A percentile compares a stretch with the other conserved stretches of the same genome.
Conservation (phyloP, 2,797 vertebrate species). For the Chloroceryle amazona region DNA sequence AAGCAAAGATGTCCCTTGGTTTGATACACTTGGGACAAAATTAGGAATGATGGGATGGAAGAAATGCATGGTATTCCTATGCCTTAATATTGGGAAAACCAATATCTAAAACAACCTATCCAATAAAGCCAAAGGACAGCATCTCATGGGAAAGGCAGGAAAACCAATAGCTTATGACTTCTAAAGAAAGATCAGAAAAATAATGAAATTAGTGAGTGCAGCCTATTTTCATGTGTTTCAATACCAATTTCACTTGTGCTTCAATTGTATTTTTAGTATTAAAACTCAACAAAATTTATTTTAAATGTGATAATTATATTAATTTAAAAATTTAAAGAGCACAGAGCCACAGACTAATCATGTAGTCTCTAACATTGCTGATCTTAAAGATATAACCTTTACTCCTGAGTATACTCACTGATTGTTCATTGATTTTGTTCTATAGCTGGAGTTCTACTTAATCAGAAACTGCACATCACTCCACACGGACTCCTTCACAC, state of each 20-base stretch:
- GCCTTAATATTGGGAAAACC: neutral
- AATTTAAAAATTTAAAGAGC: constrained; percentile 7
- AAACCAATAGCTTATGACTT: neutral
- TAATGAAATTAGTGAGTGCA: neutral
- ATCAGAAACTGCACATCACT: neutral
- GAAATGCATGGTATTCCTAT: neutral
- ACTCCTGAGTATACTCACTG: neutral
- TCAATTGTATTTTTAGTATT: constrained; percentile 17
- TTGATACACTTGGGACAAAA: neutral
- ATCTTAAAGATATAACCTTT: neutral
- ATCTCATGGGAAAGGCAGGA: neutral
- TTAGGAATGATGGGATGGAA: neutral
- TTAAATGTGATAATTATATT: neutral
- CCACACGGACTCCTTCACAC: neutral
- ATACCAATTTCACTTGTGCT: neutral
- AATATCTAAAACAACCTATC: neutral
- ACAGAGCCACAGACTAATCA: neutral
- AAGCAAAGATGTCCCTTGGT: neutral
- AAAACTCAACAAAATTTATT: neutral
- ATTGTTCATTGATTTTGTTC: constrained; percentile 20
- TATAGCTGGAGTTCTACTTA: neutral
- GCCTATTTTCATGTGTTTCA: neutral
- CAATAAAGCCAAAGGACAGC: neutral
- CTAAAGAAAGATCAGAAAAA: neutral
- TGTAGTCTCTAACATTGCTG: neutral